Conservation (phyloP, 1,140 invertebrate species). For the Stenopsyche tienmushanensis region DNA sequence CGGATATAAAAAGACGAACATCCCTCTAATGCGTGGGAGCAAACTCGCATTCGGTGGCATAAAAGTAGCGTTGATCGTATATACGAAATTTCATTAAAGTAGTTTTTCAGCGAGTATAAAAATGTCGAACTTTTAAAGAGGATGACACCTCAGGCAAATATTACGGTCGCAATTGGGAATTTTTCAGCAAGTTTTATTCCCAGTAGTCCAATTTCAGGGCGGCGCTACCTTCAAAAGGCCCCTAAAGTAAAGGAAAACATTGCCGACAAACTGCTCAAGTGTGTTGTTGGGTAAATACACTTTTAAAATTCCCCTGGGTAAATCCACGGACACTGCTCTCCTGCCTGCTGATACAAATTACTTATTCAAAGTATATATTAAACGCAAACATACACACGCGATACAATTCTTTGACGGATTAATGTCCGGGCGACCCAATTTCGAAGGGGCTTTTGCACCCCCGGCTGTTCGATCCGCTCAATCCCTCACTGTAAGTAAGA, state of each 20-base stretch:
- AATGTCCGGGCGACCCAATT: no score
- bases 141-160: constrained; percentile 11
- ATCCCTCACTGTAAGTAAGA: no score
- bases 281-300: constrained; percentile 19
- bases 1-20: no score
- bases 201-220: constrained; percentile 1
- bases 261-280: constrained; percentile 13
- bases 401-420: not conserved
- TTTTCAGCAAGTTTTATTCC: constrained; percentile 7
- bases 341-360: not conserved
- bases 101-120: not conserved
- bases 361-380: not conserved
- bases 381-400: not conserved
- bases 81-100: no score
- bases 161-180: constrained; percentile 9
- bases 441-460: no score
- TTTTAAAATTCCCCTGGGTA: constrained; percentile 13
- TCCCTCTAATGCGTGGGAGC: no score
- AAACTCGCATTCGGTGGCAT: no score
- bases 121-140: constrained; percentile 3
- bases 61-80: no score
- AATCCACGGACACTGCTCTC: not conserved
- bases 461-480: no score
- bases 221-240: constrained; percentile 2
- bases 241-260: constrained; percentile 9